Conservation (phyloP, 2,113 vertebrate species). For the Oreocharis arfaki region DNA sequence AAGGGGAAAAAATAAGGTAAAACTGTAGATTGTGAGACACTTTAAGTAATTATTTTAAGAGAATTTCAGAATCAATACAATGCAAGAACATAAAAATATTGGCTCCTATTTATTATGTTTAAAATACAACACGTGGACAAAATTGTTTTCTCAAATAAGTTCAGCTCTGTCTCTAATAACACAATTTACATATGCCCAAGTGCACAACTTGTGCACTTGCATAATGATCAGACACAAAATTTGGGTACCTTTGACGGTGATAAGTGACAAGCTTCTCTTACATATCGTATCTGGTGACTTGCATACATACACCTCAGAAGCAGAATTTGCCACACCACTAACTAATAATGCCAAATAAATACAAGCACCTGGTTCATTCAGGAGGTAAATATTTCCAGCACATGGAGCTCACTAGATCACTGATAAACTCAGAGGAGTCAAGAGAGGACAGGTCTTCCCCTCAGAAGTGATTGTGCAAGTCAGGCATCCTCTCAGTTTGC, state of each 20-base stretch:
- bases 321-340: background rate
- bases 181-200: background rate
- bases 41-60: background rate
- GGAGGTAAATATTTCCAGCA: background rate
- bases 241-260: background rate
- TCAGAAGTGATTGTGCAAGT: background rate
- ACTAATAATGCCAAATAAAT: background rate
- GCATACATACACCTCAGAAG: background rate
- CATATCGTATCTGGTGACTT: background rate
- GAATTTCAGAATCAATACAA: background rate
- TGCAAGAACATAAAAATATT: background rate
- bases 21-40: background rate
- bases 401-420: rapidly evolving
- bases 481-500: background rate
- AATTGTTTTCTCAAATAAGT: background rate
- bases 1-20: background rate
- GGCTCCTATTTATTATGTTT: background rate
- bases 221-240: background rate
- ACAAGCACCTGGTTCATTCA: background rate
- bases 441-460: background rate
- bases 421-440: background rate
- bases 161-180: background rate
- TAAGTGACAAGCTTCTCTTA: background rate
- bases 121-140: background rate
- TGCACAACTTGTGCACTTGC: background rate